Conservation (phyloP, 1,140 invertebrate genomes). For the Polypedilum pembai region DNA sequence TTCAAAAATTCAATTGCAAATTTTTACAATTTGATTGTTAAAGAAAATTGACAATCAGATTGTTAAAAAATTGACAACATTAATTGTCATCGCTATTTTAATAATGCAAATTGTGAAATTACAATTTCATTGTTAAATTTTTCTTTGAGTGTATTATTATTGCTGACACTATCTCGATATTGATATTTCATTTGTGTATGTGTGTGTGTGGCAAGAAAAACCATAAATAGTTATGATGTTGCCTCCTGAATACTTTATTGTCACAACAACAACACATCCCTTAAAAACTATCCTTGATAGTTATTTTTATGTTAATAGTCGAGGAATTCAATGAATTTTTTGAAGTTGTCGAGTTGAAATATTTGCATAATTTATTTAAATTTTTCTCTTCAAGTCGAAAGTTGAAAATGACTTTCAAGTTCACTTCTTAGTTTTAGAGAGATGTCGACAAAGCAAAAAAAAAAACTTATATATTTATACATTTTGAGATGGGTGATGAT, state of each 20-base stretch:
- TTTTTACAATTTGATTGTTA: no score
- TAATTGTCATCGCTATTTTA: no score
- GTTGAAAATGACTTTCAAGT: no score
- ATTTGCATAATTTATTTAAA: slow-evolving; percentile 20
- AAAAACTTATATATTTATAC: not conserved
- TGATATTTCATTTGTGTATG: no score
- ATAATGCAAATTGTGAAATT: no score
- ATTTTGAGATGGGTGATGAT: not conserved
- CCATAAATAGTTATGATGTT: slow-evolving; percentile 13
- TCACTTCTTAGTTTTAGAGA: not conserved
- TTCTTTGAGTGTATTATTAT: no score
- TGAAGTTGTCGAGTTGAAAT: slow-evolving; percentile 4
- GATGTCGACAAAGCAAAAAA: no score
- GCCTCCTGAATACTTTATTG: slow-evolving; percentile 8
- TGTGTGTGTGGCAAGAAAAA: not conserved
- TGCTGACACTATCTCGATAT: not conserved
- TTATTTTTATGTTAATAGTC: slow-evolving; percentile 3
- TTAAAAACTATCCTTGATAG: slow-evolving; percentile 6
- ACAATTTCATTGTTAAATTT: no score
- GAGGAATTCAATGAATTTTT: slow-evolving; percentile 15
- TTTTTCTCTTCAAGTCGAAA: not conserved
- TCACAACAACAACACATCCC: not conserved
- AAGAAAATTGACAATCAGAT: no score
- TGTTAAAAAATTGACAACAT: no score
- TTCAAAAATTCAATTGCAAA: no score